Percentiles rank a stretch among this genome's conserved stretches.
phyloP scores from a whole-genome alignment of 2,888 invertebrate genomes.

The Podotricha telesiphe region DNA sequence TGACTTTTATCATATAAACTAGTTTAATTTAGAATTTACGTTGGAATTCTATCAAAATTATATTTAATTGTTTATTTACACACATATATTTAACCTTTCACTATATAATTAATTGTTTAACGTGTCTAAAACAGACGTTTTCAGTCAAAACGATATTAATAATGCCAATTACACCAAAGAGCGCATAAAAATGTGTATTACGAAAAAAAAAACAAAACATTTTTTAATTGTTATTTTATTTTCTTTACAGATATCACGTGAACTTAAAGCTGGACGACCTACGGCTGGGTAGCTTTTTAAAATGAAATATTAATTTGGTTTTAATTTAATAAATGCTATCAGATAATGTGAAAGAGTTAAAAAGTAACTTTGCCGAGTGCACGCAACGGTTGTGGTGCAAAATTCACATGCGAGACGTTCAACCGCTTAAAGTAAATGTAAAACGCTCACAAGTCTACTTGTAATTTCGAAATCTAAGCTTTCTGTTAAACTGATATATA shows the following conservation, averaged over 20 bases:
- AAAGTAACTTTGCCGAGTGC: background rate
- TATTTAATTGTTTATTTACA: background rate
- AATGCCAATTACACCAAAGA: slow-evolving; percentile 3
- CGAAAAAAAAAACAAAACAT: background rate
- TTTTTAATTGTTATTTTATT: background rate
- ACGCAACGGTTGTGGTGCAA: background rate
- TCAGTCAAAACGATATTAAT: slow-evolving; percentile 1
- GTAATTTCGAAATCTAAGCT: no score
- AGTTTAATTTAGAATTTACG: background rate
- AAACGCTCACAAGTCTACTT: no score
- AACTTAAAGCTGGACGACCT: slow-evolving; percentile 6
- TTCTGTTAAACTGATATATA: no score
- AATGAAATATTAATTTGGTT: slow-evolving; percentile 10
- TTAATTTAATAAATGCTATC: background rate
- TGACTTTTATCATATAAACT: background rate
- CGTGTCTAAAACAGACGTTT: background rate
- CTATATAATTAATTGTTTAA: background rate
- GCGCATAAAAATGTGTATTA: background rate
- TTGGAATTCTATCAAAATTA: slow-evolving; percentile 1
- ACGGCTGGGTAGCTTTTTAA: slow-evolving; percentile 11
- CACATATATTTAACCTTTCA: background rate
- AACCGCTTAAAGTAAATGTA: no score
- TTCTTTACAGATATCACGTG: slow-evolving; percentile 9
- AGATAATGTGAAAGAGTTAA: background rate
- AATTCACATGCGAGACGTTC: background rate